phyloP scores from a whole-genome alignment of 2,888 invertebrate genomes.

The Timandra comae region DNA sequence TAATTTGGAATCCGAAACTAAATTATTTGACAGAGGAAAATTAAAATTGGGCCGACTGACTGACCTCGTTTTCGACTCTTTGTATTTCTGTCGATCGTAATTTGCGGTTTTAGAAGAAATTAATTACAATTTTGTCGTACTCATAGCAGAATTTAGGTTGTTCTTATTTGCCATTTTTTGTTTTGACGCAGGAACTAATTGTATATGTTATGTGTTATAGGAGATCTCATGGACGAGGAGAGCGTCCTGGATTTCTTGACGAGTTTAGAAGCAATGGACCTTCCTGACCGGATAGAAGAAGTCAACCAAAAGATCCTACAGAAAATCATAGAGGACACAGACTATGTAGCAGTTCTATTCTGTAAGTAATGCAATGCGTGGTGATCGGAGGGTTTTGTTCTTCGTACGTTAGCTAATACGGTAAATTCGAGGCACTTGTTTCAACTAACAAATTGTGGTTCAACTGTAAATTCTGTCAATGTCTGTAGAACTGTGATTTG shows the following conservation, averaged over 20 bases:
- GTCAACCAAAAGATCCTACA: constrained; percentile 92
- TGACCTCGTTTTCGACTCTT: too few species aligned
- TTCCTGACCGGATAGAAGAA: constrained; percentile 96
- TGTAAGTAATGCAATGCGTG: constrained; percentile 82
- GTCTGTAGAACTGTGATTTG: constrained; percentile 48
- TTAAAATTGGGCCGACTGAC: too few species aligned
- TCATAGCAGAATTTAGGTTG: too few species aligned
- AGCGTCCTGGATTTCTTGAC: constrained; percentile 95
- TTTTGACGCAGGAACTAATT: too few species aligned
- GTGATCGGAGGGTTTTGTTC: constrained; percentile 37
- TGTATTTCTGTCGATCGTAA: too few species aligned
- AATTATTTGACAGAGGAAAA: too few species aligned
- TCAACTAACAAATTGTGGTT: constrained; percentile 57
- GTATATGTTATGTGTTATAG: too few species aligned
- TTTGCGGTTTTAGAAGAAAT: too few species aligned
- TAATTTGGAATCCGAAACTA: too few species aligned
- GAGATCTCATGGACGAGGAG: constrained; percentile 97
- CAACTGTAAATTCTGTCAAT: constrained; percentile 46
- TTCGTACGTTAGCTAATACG: constrained; percentile 58
- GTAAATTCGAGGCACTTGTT: constrained; percentile 53
- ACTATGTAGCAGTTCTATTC: constrained; percentile 94
- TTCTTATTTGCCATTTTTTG: too few species aligned
- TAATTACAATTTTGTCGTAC: too few species aligned
- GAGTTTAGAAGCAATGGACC: constrained; percentile 95
- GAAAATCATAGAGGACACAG: constrained; percentile 93